Evolutionary conservation across 1,140 invertebrate species (phyloP).

Genomic region (Potamilus streckersoni): DNA sequence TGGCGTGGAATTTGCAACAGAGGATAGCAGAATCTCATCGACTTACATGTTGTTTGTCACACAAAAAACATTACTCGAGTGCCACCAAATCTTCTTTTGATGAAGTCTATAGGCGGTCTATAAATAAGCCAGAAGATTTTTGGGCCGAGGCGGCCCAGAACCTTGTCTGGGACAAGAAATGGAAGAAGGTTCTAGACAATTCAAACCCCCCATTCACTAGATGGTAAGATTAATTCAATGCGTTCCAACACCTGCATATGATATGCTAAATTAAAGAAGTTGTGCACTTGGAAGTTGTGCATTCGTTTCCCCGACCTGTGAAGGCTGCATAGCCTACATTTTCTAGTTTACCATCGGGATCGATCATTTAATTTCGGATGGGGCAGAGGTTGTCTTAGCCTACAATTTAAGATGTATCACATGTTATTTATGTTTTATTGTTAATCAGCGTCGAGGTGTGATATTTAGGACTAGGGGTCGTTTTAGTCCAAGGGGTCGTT

Average conservation of each 20-base stretch:
- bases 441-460: no score
- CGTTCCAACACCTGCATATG: no score
- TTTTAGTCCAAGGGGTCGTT: no score
- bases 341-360: background rate
- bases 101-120: conserved; percentile 76
- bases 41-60: conserved; percentile 19
- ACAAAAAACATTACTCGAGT: conserved; percentile 5
- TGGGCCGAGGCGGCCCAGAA: conserved; percentile 82
- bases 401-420: no score
- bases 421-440: no score
- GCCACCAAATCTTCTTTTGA: conserved; percentile 70
- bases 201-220: conserved; percentile 84
- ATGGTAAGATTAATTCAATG: conserved; percentile 75
- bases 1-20: conserved; percentile 14
- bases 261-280: background rate
- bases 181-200: conserved; percentile 86
- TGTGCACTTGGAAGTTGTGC: background rate
- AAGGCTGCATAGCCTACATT: background rate
- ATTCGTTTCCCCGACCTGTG: background rate
- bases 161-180: conserved; percentile 84
- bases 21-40: conserved; percentile 8
- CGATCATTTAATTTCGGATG: background rate
- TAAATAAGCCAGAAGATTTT: conserved; percentile 85
- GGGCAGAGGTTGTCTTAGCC: background rate
- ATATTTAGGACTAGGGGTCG: no score